A percentile compares a stretch with the other conserved stretches of the same genome.
These are phyloP conservation scores for Hyperoplus immaculatus DNA, from an alignment of 2,797 vertebrate species.

Conservation along the genomic window DNA sequence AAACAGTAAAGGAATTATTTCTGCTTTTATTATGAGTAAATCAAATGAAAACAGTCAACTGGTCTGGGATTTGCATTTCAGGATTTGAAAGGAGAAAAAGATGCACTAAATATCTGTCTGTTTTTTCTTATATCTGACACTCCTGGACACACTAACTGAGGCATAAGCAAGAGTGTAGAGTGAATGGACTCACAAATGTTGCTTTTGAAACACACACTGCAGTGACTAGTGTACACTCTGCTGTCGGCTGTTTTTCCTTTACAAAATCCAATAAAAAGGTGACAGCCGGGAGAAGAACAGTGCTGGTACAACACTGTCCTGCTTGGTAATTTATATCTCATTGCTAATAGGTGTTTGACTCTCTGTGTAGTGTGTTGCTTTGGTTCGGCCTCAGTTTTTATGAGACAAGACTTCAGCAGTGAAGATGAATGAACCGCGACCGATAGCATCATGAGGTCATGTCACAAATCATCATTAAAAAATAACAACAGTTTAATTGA, in stretches of 20 bases:
- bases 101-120: background rate
- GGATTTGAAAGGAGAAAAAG: background rate
- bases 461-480: constrained; percentile 19
- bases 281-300: constrained; percentile 26
- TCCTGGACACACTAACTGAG: background rate
- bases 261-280: constrained; percentile 34
- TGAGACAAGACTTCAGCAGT: constrained; percentile 1
- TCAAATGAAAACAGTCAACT: background rate
- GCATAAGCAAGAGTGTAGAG: background rate
- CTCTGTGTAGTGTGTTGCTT: background rate
- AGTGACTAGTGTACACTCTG: background rate
- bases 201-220: constrained; percentile 13
- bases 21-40: background rate
- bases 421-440: constrained; percentile 33
- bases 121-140: background rate
- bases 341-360: background rate
- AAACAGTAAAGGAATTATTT: background rate
- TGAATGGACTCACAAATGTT: background rate
- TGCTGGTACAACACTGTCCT: constrained; percentile 2
- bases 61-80: background rate
- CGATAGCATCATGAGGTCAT: constrained; percentile 42
- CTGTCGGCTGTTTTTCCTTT: constrained; percentile 21
- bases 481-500: background rate
- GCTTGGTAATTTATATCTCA: constrained; percentile 16
- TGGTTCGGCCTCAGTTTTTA: background rate